Evolutionary conservation across 2,888 invertebrate genomes (phyloP).

Genomic region (Nowickia ferox): DNA sequence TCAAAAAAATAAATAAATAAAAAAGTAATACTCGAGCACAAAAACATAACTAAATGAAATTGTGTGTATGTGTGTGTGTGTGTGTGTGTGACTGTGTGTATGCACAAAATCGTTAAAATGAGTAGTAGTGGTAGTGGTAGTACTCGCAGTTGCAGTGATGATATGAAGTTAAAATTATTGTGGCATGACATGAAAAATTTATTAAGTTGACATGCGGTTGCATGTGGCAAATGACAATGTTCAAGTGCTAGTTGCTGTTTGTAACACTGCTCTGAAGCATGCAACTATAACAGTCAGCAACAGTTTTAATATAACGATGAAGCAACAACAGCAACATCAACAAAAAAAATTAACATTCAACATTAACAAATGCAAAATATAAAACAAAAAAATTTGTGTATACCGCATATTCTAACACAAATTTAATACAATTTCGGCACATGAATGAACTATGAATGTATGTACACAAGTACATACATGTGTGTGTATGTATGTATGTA

Average conservation of each 20-base stretch:
- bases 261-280: conserved; percentile 57
- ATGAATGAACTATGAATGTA: conserved; percentile 5
- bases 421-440: conserved; percentile 29
- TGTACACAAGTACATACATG: no score
- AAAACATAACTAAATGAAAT: background rate
- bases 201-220: conserved; percentile 72
- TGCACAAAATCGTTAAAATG: conserved; percentile 23
- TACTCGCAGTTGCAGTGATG: conserved; percentile 42
- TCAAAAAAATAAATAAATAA: background rate
- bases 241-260: conserved; percentile 66
- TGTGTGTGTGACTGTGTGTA: background rate
- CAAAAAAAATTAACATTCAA: conserved; percentile 67
- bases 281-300: conserved; percentile 64
- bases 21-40: background rate
- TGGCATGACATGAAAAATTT: conserved; percentile 73
- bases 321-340: conserved; percentile 51
- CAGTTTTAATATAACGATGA: conserved; percentile 47
- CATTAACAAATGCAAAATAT: conserved; percentile 55
- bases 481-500: no score
- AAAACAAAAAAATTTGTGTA: background rate
- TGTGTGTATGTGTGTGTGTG: background rate
- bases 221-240: conserved; percentile 72
- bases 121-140: conserved; percentile 21
- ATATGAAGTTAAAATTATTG: conserved; percentile 70
- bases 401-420: conserved; percentile 45